phyloP scores from a whole-genome alignment of 2,888 invertebrate species.

The Andrena flavipes region DNA sequence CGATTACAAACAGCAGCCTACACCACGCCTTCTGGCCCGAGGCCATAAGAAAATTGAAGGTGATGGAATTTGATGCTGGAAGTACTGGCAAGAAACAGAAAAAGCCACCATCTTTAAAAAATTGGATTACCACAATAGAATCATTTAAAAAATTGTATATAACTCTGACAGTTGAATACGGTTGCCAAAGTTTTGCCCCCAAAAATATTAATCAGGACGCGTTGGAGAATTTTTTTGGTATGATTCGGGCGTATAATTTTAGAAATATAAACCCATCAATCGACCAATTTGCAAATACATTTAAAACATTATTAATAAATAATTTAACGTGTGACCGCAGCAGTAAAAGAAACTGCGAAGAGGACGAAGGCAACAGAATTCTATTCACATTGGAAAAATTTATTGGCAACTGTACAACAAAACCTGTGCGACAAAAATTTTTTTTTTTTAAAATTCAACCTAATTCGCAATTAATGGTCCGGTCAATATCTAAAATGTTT shows the following conservation, averaged over 20 bases:
- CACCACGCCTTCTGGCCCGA: background rate
- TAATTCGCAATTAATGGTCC: background rate
- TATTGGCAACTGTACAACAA: too few relatives aligned
- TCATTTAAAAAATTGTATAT: background rate
- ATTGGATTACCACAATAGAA: background rate
- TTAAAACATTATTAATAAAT: background rate
- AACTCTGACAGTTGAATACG: background rate
- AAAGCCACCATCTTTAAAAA: background rate
- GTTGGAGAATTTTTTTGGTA: background rate
- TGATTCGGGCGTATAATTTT: background rate
- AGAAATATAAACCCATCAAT: background rate
- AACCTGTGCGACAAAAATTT: too few relatives aligned
- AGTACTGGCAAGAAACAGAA: background rate
- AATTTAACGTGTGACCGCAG: background rate
- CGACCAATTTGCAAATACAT: background rate
- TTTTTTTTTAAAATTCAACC: background rate
- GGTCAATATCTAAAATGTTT: background rate
- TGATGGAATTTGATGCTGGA: background rate
- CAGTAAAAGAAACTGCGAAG: background rate
- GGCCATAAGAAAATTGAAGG: background rate
- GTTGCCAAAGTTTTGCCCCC: background rate
- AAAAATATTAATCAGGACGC: background rate
- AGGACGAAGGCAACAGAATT: background rate
- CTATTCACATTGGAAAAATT: background rate
- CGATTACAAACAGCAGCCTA: background rate